phyloP scores from a whole-genome alignment of 1,140 invertebrate genomes.

The Lordiphosa stackelbergi region DNA sequence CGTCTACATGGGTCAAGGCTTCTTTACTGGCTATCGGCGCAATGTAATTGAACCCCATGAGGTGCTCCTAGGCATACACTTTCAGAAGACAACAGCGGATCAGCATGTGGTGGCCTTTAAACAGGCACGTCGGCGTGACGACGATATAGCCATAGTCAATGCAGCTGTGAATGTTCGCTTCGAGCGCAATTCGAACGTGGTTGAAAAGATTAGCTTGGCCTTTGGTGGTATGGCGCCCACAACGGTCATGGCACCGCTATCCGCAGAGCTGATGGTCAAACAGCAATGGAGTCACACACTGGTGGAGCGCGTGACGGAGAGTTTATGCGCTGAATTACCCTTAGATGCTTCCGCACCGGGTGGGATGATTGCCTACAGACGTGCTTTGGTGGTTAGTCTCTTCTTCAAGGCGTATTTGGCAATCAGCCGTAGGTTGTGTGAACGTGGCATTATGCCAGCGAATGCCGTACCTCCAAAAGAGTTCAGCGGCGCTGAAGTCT shows the following conservation, averaged over 20 bases:
- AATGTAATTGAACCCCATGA: conserved; percentile 88
- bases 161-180: conserved; percentile 86
- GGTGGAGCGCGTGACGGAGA: conserved; percentile 82
- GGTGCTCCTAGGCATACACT: conserved; percentile 86
- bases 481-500: conserved; percentile 80
- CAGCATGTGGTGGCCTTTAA: conserved; percentile 94
- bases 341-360: conserved; percentile 89
- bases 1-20: conserved; percentile 87
- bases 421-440: conserved; percentile 82
- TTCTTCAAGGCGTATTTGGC: conserved; percentile 94
- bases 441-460: too few relatives aligned
- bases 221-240: conserved; percentile 95
- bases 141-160: conserved; percentile 97
- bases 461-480: conserved; percentile 75
- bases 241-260: conserved; percentile 84
- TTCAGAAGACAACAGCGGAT: conserved; percentile 80
- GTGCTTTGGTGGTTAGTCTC: conserved; percentile 88
- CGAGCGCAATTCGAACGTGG: conserved; percentile 78
- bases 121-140: conserved; percentile 79
- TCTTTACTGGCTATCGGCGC: conserved; percentile 92
- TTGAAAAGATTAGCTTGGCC: conserved; percentile 84
- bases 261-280: conserved; percentile 80
- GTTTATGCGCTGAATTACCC: conserved; percentile 85
- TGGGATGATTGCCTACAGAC: conserved; percentile 91
- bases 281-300: conserved; percentile 85